Evolutionary conservation across 2,888 invertebrate genomes (phyloP).

Genomic region (Cerastoderma edule): DNA sequence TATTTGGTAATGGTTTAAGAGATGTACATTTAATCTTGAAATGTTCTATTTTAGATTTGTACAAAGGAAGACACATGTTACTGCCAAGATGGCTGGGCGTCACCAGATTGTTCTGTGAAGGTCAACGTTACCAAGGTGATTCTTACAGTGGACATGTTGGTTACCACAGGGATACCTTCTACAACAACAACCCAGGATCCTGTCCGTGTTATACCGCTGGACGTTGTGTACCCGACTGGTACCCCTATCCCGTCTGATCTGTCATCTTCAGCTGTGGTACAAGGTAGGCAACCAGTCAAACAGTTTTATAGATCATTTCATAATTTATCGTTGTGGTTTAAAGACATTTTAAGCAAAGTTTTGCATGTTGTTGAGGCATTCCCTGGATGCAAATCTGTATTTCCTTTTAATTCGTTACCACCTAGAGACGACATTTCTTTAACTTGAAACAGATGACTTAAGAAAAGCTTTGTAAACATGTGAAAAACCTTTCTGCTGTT

Average conservation of each 20-base stretch:
- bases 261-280: constrained; percentile 70
- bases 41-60: constrained; percentile 88
- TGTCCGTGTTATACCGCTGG: constrained; percentile 59
- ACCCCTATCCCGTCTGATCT: constrained; percentile 49
- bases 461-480: too few relatives aligned
- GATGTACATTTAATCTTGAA: neutral
- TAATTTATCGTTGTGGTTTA: too few relatives aligned
- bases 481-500: too few relatives aligned
- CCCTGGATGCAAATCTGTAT: too few relatives aligned
- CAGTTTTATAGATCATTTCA: too few relatives aligned
- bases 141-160: constrained; percentile 51
- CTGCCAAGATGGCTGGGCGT: constrained; percentile 90
- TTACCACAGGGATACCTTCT: constrained; percentile 49
- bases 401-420: too few relatives aligned
- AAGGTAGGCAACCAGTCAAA: constrained; percentile 63
- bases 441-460: too few relatives aligned
- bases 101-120: constrained; percentile 80
- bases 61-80: constrained; percentile 96
- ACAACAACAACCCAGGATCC: constrained; percentile 48
- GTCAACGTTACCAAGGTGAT: constrained; percentile 63
- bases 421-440: too few relatives aligned
- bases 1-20: too few relatives aligned
- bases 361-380: too few relatives aligned
- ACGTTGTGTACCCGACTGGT: constrained; percentile 38
- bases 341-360: too few relatives aligned